Conservation (phyloP, 2,797 vertebrate genomes). For the Peromyscus eremicus region DNA sequence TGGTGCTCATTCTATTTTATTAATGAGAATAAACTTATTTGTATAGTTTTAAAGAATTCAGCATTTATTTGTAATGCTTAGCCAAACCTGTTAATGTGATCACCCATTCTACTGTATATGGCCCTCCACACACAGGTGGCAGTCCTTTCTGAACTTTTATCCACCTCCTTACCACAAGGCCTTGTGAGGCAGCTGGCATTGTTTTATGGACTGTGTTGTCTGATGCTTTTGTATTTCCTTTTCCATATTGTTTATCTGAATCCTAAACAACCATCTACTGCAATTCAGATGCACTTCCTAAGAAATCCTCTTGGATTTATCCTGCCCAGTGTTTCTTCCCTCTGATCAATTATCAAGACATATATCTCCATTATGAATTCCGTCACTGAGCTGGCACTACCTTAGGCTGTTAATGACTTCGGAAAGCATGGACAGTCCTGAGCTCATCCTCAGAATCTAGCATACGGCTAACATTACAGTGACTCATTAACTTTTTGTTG, state of each 20-base stretch:
- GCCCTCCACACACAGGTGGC: neutral
- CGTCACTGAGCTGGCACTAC: neutral
- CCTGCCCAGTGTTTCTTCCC: neutral
- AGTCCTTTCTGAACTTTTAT: neutral
- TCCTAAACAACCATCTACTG: neutral
- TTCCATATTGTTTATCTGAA: neutral
- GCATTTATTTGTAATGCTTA: neutral
- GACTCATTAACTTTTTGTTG: neutral
- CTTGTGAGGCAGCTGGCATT: no score
- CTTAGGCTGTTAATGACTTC: neutral
- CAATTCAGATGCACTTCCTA: neutral
- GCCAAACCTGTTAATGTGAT: neutral
- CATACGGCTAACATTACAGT: neutral
- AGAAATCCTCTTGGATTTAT: neutral
- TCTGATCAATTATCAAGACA: neutral
- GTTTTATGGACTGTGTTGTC: neutral
- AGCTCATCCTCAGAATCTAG: neutral
- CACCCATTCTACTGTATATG: neutral
- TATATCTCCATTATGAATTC: neutral
- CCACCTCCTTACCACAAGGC: neutral
- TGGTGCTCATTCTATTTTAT: slow-evolving; percentile 21
- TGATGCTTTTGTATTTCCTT: neutral
- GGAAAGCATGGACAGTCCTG: neutral
- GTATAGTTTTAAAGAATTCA: slow-evolving; percentile 11
- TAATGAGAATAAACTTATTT: neutral